phyloP scores from a whole-genome alignment of 2,888 invertebrate genomes.

The Meta bourneti region DNA sequence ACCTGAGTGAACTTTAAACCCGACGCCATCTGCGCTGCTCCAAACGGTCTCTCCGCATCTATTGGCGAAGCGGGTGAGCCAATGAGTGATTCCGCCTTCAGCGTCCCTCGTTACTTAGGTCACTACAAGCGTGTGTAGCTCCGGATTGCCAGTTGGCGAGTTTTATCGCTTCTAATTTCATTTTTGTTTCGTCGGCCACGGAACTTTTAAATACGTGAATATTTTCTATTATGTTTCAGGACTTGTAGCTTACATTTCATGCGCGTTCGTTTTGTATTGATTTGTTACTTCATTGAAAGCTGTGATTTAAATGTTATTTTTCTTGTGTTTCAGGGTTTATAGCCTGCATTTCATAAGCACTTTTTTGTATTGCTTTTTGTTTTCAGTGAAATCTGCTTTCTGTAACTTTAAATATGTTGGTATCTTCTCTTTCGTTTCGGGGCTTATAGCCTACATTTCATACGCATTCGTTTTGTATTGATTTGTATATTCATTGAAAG shows the following conservation, averaged over 20 bases:
- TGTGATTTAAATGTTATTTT: too few species aligned
- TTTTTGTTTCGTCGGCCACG: not conserved
- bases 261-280: not conserved
- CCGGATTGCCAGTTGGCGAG: not conserved
- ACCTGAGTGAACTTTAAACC: conserved; percentile 72
- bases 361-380: not conserved
- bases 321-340: too few species aligned
- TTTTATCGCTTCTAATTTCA: not conserved
- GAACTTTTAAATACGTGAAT: too few species aligned
- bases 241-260: not conserved
- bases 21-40: conserved; percentile 71
- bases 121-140: conserved; percentile 30
- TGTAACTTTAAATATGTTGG: too few species aligned
- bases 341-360: not conserved
- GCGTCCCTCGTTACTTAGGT: conserved; percentile 76
- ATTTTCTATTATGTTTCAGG: too few species aligned
- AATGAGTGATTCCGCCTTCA: conserved; percentile 52
- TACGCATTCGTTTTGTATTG: not conserved
- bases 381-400: too few species aligned
- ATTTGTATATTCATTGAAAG: not conserved
- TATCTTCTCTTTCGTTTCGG: too few species aligned
- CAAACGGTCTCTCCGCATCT: conserved; percentile 59
- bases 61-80: conserved; percentile 63
- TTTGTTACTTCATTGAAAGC: not conserved
- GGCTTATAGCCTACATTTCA: not conserved